phyloP scores from a whole-genome alignment of 1,140 invertebrate genomes.

The Nixonia krombeini region DNA sequence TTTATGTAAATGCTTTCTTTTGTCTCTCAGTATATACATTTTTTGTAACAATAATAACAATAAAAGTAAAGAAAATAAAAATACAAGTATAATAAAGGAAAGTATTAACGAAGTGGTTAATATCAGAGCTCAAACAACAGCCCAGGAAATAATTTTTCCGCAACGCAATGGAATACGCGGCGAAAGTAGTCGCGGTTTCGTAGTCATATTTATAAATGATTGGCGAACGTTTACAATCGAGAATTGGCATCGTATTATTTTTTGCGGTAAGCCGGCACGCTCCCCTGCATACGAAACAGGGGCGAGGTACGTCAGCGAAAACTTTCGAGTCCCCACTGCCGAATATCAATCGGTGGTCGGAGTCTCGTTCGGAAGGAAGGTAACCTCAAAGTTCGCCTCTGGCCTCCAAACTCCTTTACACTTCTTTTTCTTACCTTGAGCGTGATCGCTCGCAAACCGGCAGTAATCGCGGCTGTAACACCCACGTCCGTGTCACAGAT shows the following conservation, averaged over 20 bases:
- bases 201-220: background rate
- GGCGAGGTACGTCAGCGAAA: background rate
- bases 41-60: too few relatives aligned
- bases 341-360: background rate
- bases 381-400: background rate
- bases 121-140: too few relatives aligned
- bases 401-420: constrained; percentile 3
- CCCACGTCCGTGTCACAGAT: background rate
- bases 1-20: too few relatives aligned
- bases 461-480: background rate
- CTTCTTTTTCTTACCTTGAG: constrained; percentile 1
- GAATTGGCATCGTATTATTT: background rate
- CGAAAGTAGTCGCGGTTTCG: constrained; percentile 4
- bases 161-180: too few relatives aligned
- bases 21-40: too few relatives aligned
- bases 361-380: background rate
- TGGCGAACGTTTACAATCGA: background rate
- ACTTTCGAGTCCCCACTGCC: background rate
- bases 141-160: too few relatives aligned
- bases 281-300: background rate
- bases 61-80: too few relatives aligned
- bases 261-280: background rate
- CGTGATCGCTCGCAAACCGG: background rate
- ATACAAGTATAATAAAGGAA: too few relatives aligned
- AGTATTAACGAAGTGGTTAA: too few relatives aligned